Base-by-base conservation (phyloP, 2,888 invertebrate species). In the Plutella xylostella region DNA sequence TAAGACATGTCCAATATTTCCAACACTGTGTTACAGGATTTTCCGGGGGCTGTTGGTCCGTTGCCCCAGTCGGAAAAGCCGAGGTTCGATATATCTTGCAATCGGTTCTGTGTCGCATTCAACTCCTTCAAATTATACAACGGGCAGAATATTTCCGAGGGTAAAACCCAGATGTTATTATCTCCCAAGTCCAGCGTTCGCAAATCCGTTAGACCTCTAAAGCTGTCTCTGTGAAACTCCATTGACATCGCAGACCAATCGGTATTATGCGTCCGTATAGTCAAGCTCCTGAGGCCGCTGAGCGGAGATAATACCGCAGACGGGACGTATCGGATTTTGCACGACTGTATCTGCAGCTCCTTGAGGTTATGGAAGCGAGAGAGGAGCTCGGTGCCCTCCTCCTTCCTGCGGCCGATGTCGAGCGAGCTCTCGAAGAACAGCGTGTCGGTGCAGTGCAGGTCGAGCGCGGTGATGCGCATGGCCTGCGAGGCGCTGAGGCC, bases 171-270 rank as follows among this genome's bases (percentile, higher is more conserved):
- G 55, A 92, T 89, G 63, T 92, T 91, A 67, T 92, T 92, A 60
- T 90, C 90, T 28, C 88, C 89, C 47, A 93, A 80, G 72, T 92
- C 90, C 55, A 92, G 82, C 54, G 77, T 85, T 55, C 89, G 85
- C 34, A 92, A 76, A 60, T 89, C 89, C 18, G 87, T 86, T 44
- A 92, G 79, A 9, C 91, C 88, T 50, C 90, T 82, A 49, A 93
- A 88, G 48, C 91, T 89, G 60, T 91, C 90, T 34, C 89, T 83
- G 58, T 90, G 89, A 50, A 92, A 84, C 57, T 92, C 91, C 76
- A 92, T 85, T 19, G 90, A 90, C 89, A 91, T 90, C 17, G 90
- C 88, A 12, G 92, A 90, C 92, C 92, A 92, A 62, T 92, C 91
- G 21, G 90, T 89, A 65, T 92, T 92, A 65, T 90, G 90, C 15